phyloP scores from a whole-genome alignment of 2,888 invertebrate species.

The Acronicta aceris region DNA sequence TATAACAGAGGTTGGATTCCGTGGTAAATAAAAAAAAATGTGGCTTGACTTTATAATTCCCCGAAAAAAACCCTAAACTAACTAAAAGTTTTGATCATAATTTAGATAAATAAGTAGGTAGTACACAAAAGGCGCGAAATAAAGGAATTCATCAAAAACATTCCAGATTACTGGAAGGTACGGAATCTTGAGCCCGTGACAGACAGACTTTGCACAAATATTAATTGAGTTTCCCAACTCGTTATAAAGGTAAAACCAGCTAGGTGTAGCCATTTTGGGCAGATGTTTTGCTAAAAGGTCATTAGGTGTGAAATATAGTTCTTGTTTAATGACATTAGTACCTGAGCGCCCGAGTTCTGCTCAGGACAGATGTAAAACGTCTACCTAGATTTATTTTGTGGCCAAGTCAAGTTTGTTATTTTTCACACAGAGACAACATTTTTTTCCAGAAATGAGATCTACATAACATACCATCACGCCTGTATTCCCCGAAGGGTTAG shows the following conservation, averaged over 20 bases:
- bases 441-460: too few relatives aligned
- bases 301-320: background rate
- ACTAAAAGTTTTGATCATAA: background rate
- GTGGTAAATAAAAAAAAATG: too few relatives aligned
- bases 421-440: too few relatives aligned
- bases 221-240: slow-evolving; percentile 57
- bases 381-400: too few relatives aligned
- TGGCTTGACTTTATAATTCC: too few relatives aligned
- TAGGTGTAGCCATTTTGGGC: slow-evolving; percentile 19
- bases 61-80: too few relatives aligned
- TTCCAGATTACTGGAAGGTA: slow-evolving; percentile 15
- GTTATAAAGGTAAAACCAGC: slow-evolving; percentile 33
- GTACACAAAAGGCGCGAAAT: slow-evolving; percentile 8
- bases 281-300: slow-evolving; percentile 3
- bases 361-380: too few relatives aligned
- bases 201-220: slow-evolving; percentile 38
- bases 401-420: too few relatives aligned
- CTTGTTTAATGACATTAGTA: background rate
- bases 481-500: too few relatives aligned
- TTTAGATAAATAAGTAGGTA: background rate
- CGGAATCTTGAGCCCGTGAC: slow-evolving; percentile 16
- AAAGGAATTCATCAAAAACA: slow-evolving; percentile 45
- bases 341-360: too few relatives aligned
- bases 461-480: too few relatives aligned
- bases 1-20: too few relatives aligned